Base-by-base conservation (phyloP, 2,113 vertebrate species). In the Xenopus laevis region DNA sequence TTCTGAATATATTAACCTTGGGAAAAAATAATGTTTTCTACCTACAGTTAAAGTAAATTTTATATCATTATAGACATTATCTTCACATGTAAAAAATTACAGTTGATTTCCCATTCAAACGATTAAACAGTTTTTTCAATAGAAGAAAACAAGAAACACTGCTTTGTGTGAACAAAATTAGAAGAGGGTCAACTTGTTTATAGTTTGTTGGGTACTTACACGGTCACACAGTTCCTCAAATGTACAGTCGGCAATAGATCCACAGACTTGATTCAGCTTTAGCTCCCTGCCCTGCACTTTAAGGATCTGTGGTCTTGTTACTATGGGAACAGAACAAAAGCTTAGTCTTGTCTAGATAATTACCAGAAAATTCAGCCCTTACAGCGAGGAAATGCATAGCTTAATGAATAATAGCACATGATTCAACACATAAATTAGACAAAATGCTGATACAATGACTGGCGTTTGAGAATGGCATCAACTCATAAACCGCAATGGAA, bases 401-500 rank as follows among this genome's bases (percentile, higher is more conserved):
- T 91, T 90, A 89, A 90, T 92, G 91, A 93, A 93, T 94, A 94
- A 94, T 94, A 93, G 92, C 90, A 90, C 92, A 94, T 90, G 91
- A 94, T 92, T 94, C 92, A 93, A 92, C 91, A 93, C 89, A 92
- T 91, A 93, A 94, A 94, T 94, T 91, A 92, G 91, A 93, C 91
- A 92, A 94, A 94, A 94, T 93, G 91, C 93, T 94, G 91, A 93
- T 94, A 94, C 92, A 94, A 93, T 94, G 91, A 90, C 90, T 91
- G 88, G 90, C 93, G 92, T 91, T 94, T 91, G 89, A 93, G 89
- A 81, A 82, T 91, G 91, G 89, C 91, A 90, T 92, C 91, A 91
- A 92, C 90, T 89, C 90, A 90, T 85, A 91, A 7, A n/a, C 89
- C 93, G 91, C 90, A 92, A 89, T 92, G 90, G 91, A 92, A 93